phyloP scores from a whole-genome alignment of 2,888 invertebrate genomes.

The Melanophora roralis region DNA sequence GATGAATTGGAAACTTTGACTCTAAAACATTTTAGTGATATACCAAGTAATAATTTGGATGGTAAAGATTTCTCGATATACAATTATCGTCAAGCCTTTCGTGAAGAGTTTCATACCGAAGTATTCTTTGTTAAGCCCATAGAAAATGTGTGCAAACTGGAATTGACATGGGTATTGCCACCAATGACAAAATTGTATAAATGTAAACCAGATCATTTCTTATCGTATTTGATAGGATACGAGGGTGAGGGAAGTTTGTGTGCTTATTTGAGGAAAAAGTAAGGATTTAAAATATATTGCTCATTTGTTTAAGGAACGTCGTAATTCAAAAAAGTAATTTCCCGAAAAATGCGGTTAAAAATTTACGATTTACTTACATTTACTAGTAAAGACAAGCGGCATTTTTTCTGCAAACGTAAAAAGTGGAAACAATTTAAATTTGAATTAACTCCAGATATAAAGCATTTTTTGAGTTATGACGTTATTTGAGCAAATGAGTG shows the following conservation, averaged over 20 bases:
- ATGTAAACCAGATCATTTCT: constrained; percentile 80
- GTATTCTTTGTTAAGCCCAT: constrained; percentile 86
- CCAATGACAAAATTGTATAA: constrained; percentile 71
- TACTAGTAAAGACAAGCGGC: too few species aligned
- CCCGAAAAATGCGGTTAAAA: too few species aligned
- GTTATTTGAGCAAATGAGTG: too few species aligned
- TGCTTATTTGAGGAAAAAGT: constrained; percentile 86
- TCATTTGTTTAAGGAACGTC: too few species aligned
- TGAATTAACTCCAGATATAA: too few species aligned
- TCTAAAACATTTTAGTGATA: constrained; percentile 81
- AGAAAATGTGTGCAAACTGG: constrained; percentile 84
- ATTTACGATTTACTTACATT: too few species aligned
- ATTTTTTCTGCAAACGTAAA: too few species aligned
- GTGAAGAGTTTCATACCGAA: constrained; percentile 71
- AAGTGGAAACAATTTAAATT: too few species aligned
- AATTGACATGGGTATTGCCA: constrained; percentile 76
- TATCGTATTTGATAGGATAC: constrained; percentile 88
- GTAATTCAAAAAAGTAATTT: too few species aligned
- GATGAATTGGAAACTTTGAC: constrained; percentile 75
- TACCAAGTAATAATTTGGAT: constrained; percentile 83
- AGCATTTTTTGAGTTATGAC: too few species aligned
- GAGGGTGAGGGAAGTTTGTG: constrained; percentile 92
- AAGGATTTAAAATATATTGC: constrained; percentile 63
- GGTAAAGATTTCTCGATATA: constrained; percentile 81
- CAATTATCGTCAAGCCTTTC: constrained; percentile 71